Conservation (phyloP, 1,140 invertebrate species). For the Pseudomyrmex cubaensis region DNA sequence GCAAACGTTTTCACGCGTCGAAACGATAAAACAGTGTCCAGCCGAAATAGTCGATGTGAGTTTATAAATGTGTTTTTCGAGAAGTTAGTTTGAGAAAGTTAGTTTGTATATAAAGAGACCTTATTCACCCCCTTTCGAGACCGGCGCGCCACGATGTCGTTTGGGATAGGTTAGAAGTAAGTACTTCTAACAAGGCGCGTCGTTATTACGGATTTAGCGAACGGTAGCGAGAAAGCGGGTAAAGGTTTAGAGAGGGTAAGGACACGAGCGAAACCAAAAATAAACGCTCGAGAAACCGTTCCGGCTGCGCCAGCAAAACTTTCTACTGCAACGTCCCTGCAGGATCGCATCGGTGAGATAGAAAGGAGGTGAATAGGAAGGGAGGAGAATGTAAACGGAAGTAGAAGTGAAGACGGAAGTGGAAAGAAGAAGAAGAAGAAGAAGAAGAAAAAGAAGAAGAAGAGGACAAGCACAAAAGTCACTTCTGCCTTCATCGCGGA, state of each 20-base stretch:
- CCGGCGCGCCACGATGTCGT: slow-evolving; percentile 22
- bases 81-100: slow-evolving; percentile 21
- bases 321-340: slow-evolving; percentile 65
- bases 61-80: slow-evolving; percentile 63
- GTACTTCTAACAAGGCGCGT: slow-evolving; percentile 58
- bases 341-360: slow-evolving; percentile 32
- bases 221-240: slow-evolving; percentile 35
- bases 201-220: slow-evolving; percentile 74
- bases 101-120: slow-evolving; percentile 24
- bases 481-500: slow-evolving; percentile 35
- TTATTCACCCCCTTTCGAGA: slow-evolving; percentile 24
- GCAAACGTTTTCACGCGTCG: neutral
- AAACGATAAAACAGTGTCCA: slow-evolving; percentile 46
- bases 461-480: slow-evolving; percentile 21
- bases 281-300: slow-evolving; percentile 58
- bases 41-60: slow-evolving; percentile 6
- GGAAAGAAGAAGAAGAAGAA: neutral
- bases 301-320: slow-evolving; percentile 69
- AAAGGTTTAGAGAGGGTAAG: slow-evolving; percentile 37
- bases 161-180: slow-evolving; percentile 45
- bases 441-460: neutral
- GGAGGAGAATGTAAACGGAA: slow-evolving; percentile 50
- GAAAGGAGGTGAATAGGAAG: neutral
- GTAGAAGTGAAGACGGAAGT: slow-evolving; percentile 29
- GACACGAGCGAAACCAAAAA: slow-evolving; percentile 61